Percentiles rank a stretch among this genome's conserved stretches.
Conservation (phyloP, 2,797 vertebrate genomes). For the Trichosurus vulpecula region DNA sequence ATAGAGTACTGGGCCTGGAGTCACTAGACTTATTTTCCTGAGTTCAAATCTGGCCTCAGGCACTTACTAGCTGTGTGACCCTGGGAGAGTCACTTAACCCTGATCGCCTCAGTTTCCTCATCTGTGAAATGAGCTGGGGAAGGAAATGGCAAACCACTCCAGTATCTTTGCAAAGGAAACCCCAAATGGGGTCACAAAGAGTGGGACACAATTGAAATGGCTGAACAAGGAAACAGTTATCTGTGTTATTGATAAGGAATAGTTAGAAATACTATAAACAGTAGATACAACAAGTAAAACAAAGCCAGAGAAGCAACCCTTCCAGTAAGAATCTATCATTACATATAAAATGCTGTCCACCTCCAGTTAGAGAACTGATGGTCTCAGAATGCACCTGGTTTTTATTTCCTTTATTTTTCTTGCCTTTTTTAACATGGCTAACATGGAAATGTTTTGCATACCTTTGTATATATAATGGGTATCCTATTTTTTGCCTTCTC, state of each 20-base stretch:
- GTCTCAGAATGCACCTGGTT: not conserved
- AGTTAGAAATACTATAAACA: not conserved
- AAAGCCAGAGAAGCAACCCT: not conserved
- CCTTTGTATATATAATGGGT: not conserved
- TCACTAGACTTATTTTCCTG: not conserved
- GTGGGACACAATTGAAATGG: not conserved
- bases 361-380: not conserved
- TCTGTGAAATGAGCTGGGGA: not conserved
- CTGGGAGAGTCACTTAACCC: not conserved
- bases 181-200: not conserved
- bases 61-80: not conserved
- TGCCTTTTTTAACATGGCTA: too few relatives aligned
- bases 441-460: not conserved
- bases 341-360: not conserved
- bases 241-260: not conserved
- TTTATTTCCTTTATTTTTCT: not conserved
- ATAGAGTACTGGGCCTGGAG: not conserved
- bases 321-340: not conserved
- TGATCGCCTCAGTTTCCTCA: not conserved
- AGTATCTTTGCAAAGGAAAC: not conserved
- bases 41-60: not conserved
- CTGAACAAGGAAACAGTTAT: not conserved
- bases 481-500: not conserved
- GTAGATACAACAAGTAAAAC: not conserved
- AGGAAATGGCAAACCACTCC: not conserved